Evolutionary conservation across 2,797 vertebrate genomes (phyloP), one percentile per base, ranked within the genome.

Genomic region (Hemibagrus guttatus): DNA sequence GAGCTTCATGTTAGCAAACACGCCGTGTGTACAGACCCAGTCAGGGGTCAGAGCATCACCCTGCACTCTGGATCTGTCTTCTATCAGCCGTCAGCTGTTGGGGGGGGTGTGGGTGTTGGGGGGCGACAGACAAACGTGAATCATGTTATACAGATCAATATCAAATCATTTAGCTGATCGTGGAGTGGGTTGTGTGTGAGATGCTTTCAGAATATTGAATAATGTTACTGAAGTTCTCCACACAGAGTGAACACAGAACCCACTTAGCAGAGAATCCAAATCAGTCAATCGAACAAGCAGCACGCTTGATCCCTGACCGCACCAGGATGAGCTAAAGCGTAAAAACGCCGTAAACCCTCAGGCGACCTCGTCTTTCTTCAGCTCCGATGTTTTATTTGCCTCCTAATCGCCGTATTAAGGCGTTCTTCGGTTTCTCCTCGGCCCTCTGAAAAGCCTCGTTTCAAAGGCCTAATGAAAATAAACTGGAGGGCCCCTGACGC

Each of bases 391-490:
- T 94, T 93, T 91, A 95, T 94, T 93, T 93, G 84, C 92, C 86
- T 85, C 89, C 90, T 91, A 93, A 94, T 94, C 92, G 92, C 87
- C 89, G 93, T 92, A 93, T 94, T 94, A 95, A 93, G 93, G 89
- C 89, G 92, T 93, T 94, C 92, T 93, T 91, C 94, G 90, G 89
- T 87, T 85, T 85, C 81, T 87, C 90, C 81, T 74, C 86, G 90
- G 85, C 81, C 87, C 91, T 88, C 90, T 94, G 91, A 93, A 95
- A 93, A 90, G 90, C 90, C 88, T 7, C 39, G 86, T 94, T 95
- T 95, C 92, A 93, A 93, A 95, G 92, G 89, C 92, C 94, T 93
- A 94, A 94, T 95, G 95, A 95, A 91, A 96, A 95, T 94, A 94
- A 95, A 94, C 93, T 91, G 86, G 82, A 90, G 90, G 90, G 91